Base-by-base conservation (phyloP, 2,888 invertebrate genomes). In the Trichopria drosophilae region DNA sequence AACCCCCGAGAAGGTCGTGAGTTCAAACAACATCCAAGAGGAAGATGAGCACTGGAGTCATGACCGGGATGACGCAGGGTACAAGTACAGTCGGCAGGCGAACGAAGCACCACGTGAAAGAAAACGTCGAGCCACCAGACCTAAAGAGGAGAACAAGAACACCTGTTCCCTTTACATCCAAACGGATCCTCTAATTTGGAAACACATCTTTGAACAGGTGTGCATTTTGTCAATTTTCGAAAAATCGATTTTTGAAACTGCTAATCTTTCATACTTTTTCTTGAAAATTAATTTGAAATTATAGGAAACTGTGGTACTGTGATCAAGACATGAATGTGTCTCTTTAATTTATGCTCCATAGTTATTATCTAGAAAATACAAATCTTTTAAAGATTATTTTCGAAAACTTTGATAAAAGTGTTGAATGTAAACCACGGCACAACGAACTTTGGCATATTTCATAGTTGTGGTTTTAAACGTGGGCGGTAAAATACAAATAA, bases 151-250 rank as follows among this genome's bases (percentile, higher is more conserved):
- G 72, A 86, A 85, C 71, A 86, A 85, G 64, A 92, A 91, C 77
- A 92, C 95, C 50, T 98, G 97, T 77, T 93, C 94, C 47, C 83
- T 98, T 60, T 97, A 90, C 77, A 93, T 99, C 77, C 96, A 98
- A 79, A 97, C 99, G 16, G 99, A 99, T 80, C 97, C 98, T 61
- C 85, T 95, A 63, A 90, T 99, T 75, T 99, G 97, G 94, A 84
- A 89, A 70, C 93, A 96, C 74, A 92, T 98, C 67, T 82, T 89
- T 64, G 88, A 79, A 50, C 90, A 90, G 80, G 91, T 92, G 76
- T 24, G 24, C 24, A 24, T 10, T 24, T 9, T 9, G 10, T 24
- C 24, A 24, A 24, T 24, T 24, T 10, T 24, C 10, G 6, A 10
- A 9, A 24, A 24, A 10, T 9, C 4, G 3, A 7, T 43, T 26